Base-by-base conservation (phyloP, 2,797 vertebrate species). In the Anas capensis region DNA sequence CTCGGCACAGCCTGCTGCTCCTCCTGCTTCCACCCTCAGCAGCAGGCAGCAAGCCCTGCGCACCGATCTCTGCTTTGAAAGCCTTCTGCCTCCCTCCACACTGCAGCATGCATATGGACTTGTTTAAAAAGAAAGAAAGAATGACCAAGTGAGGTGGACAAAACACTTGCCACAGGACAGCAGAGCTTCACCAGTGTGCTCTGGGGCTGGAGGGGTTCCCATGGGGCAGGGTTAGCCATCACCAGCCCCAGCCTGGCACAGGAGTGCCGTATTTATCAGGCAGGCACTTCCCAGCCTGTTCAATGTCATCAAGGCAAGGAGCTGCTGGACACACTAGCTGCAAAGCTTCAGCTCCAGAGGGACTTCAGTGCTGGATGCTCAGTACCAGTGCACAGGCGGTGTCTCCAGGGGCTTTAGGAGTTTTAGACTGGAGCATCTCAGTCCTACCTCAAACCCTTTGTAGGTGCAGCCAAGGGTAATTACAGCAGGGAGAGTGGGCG, bases 81-180 rank as follows among this genome's bases (percentile, higher is more conserved):
- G 29, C 64, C 57, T 76, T 1, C 0, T 40, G 66, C 62, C 49
- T 69, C 61, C 1, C 0, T 42, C 33, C 42, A 0, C 17, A 20
- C 34, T 58, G 40, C 57, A 33, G 54, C 24, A 5, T 27, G 26
- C 48, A 53, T 36, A 14, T 23, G 70, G 84, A 16, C 70, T 82
- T 86, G 75, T 58, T 77, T 38, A 48, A 65, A 62, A 68, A 44
- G 33, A 68, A 60, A 66, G 42, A 34, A 48, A 40, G 19, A 75
- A 34, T 64, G 60, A 46, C 27, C 14, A 34, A n/a, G 27, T 46
- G 26, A 66, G 33, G 16, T 34, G 71, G 78, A 42, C 49, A 36
- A 34, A 78, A 6, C 1, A 0, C 9, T 51, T 0, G 0, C n/a
- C 70, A 44, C 44, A 16, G 68, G 42, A 31, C 13, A 10, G 49